These are phyloP conservation scores for Sigmodon hispidus DNA, from an alignment of 2,113 vertebrate species.

Conservation along the genomic window DNA sequence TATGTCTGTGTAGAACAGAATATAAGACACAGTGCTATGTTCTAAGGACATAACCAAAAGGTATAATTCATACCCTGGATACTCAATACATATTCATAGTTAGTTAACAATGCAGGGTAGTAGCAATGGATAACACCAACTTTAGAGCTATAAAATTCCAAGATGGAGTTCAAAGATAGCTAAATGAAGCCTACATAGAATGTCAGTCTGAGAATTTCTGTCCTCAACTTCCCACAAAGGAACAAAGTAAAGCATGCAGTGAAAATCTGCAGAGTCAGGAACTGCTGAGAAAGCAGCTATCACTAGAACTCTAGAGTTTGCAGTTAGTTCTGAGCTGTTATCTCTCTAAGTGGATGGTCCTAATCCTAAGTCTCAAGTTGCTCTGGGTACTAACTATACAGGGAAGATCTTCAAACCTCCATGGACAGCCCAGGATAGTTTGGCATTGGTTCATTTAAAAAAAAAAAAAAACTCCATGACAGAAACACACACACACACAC, in stretches of 20 bases:
- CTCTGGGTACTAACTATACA: conserved; percentile 37
- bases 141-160: not conserved
- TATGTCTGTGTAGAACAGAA: conserved; percentile 14
- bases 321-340: not conserved
- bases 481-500: conserved; percentile 58
- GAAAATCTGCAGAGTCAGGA: conserved; percentile 10
- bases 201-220: conserved; percentile 20
- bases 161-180: conserved; percentile 2
- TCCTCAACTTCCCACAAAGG: not conserved
- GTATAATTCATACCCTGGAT: not conserved
- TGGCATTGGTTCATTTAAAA: not conserved
- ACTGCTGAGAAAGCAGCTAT: conserved; percentile 21
- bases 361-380: conserved; percentile 14
- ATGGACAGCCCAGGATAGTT: not conserved
- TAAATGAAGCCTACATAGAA: not conserved
- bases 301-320: not conserved
- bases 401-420: conserved; percentile 3
- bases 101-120: not conserved
- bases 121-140: conserved; percentile 27
- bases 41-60: conserved; percentile 24
- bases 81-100: not conserved
- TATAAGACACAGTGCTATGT: conserved; percentile 30
- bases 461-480: conserved; percentile 37
- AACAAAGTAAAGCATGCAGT: conserved; percentile 34
- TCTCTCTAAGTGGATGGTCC: not conserved